These are phyloP conservation scores for Brachypodius melanocephalos DNA, from an alignment of 2,113 vertebrate species.

Conservation along the genomic window DNA sequence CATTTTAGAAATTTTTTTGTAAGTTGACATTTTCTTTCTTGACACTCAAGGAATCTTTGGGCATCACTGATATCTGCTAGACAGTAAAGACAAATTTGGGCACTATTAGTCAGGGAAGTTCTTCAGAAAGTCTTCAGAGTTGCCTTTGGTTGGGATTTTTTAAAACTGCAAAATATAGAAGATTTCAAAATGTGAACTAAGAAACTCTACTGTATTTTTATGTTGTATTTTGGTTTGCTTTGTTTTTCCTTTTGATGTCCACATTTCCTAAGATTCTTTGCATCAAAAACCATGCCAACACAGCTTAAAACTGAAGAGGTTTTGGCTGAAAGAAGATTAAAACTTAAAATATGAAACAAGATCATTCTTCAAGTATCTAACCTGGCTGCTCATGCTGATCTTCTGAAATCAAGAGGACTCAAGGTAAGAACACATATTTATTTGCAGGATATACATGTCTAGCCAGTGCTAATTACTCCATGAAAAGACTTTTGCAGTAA, in stretches of 20 bases:
- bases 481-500: not conserved
- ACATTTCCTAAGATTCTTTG: not conserved
- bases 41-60: not conserved
- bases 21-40: not conserved
- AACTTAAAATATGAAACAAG: not conserved
- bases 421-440: not conserved
- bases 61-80: not conserved
- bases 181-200: not conserved
- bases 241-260: not conserved
- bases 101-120: not conserved
- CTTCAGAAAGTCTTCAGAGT: not conserved
- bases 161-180: not conserved
- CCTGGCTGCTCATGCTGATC: not conserved
- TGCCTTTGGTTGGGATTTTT: not conserved
- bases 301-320: not conserved
- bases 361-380: not conserved
- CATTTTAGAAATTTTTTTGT: accelerated
- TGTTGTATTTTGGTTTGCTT: not conserved
- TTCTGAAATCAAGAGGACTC: not conserved
- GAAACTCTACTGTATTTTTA: not conserved
- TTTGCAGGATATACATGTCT: not conserved
- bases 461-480: not conserved
- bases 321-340: not conserved
- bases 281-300: not conserved
- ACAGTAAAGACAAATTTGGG: not conserved